Base-by-base conservation (phyloP, 2,888 invertebrate genomes). In the Sepiola atlantica region DNA sequence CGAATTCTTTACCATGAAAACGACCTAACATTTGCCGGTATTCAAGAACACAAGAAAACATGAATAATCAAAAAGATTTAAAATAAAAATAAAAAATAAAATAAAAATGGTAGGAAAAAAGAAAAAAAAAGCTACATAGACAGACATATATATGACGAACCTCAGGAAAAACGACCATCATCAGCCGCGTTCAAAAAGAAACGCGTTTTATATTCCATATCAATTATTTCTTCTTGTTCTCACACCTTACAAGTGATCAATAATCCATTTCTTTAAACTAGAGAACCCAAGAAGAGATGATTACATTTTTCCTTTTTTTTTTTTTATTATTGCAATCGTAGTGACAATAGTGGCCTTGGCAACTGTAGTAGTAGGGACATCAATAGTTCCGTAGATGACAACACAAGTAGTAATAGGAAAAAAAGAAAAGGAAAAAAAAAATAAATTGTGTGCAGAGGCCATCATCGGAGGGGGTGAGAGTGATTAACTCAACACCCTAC, bases 321-420 rank as follows among this genome's bases (percentile, higher is more conserved):
- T n/a, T n/a, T n/a, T n/a, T n/a, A n/a, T n/a, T n/a, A n/a, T n/a
- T 77, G 77, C n/a, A 77, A 32, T n/a, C 12, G 77, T 77, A 77
- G 77, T 77, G 77, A 77, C 77, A 77, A 77, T 77, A 77, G 32
- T 77, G n/a, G 16, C 77, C n/a, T n/a, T 24, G 16, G 77, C n/a
- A 77, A 18, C 77, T n/a, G 77, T 77, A 77, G 77, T 77, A 77
- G 77, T n/a, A 77, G 77, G 45, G 45, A 45, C 77, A 77, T 77
- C 77, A 77, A 77, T 77, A 77, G 77, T 77, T 77, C 77, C 77
- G 77, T 77, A 77, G 77, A 77, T 77, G 77, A 77, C 77, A 77
- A 77, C n/a, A 77, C n/a, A n/a, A 77, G n/a, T 14, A 77, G 21
- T 24, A 77, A n/a, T n/a, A 77, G n/a, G 77, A 77, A 77, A 77